Percentiles rank a stretch among this genome's conserved stretches.
These are phyloP conservation scores for Bucorvus abyssinicus DNA, from an alignment of 2,797 vertebrate genomes.

Conservation along the genomic window DNA sequence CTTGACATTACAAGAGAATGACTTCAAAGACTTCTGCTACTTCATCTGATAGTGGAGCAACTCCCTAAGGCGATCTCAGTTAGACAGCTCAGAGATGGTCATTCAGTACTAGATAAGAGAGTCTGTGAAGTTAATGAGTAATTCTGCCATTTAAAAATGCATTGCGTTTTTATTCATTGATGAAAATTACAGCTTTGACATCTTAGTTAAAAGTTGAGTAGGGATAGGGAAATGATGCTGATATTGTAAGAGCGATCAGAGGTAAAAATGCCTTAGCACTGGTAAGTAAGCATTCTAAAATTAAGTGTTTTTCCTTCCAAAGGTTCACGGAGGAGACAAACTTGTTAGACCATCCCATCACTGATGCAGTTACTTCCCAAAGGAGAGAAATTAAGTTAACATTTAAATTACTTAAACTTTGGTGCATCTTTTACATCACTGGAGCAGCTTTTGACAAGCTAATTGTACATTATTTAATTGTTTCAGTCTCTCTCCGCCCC, in stretches of 20 bases:
- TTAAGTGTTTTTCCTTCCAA: neutral
- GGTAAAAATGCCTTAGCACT: neutral
- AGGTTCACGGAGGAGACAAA: neutral
- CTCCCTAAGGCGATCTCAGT: slow-evolving; percentile 1
- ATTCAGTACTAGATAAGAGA: slow-evolving; percentile 35
- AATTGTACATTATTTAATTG: neutral
- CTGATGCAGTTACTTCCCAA: neutral
- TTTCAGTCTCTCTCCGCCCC: neutral
- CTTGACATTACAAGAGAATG: slow-evolving; percentile 16
- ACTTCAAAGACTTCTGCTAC: slow-evolving; percentile 56
- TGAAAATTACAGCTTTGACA: slow-evolving; percentile 40
- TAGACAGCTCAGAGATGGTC: slow-evolving; percentile 24
- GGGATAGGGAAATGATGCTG: neutral
- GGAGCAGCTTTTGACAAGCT: neutral
- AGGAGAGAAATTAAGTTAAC: neutral
- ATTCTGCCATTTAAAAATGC: slow-evolving; percentile 44
- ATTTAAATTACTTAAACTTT: neutral
- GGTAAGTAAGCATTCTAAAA: neutral
- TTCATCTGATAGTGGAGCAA: slow-evolving; percentile 46
- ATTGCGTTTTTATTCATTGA: slow-evolving; percentile 10
- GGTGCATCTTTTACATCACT: neutral
- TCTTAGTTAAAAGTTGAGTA: slow-evolving; percentile 12
- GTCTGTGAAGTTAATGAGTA: slow-evolving; percentile 55
- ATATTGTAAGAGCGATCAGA: neutral
- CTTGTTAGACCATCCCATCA: neutral